These are phyloP conservation scores for Grammomys dolichurus DNA, from an alignment of 2,113 vertebrate species.

Conservation along the genomic window DNA sequence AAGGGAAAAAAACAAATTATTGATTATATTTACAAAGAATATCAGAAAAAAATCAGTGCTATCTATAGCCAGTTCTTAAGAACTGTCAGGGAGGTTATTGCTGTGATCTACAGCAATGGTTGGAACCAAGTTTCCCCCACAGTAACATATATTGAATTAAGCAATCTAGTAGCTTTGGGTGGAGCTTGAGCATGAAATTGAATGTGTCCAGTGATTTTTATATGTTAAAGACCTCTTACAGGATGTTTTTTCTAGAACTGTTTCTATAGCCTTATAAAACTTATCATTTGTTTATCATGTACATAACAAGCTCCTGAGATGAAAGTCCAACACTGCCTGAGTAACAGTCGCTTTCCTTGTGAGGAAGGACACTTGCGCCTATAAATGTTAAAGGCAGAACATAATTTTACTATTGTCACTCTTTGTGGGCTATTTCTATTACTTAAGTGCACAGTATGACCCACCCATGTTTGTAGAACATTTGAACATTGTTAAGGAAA, in stretches of 20 bases:
- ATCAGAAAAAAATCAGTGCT: background rate
- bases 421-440: constrained; percentile 3
- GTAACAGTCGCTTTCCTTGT: background rate
- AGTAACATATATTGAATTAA: constrained; percentile 59
- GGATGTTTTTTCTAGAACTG: constrained; percentile 65
- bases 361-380: constrained; percentile 37
- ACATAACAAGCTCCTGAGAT: constrained; percentile 22
- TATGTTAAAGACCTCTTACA: constrained; percentile 41
- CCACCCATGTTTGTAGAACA: constrained; percentile 16
- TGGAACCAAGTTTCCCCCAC: background rate
- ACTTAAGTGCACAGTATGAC: background rate
- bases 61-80: background rate
- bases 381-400: constrained; percentile 45
- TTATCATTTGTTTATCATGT: constrained; percentile 43
- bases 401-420: constrained; percentile 40
- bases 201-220: constrained; percentile 58
- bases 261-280: constrained; percentile 66
- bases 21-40: background rate
- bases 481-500: background rate
- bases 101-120: background rate
- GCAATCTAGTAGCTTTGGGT: constrained; percentile 49
- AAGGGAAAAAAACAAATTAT: constrained; percentile 30
- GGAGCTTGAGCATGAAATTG: constrained; percentile 55
- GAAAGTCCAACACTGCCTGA: constrained; percentile 6
- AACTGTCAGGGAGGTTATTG: background rate